These are phyloP conservation scores for Carettochelys insculpta DNA, from an alignment of 2,113 vertebrate species.

Conservation along the genomic window DNA sequence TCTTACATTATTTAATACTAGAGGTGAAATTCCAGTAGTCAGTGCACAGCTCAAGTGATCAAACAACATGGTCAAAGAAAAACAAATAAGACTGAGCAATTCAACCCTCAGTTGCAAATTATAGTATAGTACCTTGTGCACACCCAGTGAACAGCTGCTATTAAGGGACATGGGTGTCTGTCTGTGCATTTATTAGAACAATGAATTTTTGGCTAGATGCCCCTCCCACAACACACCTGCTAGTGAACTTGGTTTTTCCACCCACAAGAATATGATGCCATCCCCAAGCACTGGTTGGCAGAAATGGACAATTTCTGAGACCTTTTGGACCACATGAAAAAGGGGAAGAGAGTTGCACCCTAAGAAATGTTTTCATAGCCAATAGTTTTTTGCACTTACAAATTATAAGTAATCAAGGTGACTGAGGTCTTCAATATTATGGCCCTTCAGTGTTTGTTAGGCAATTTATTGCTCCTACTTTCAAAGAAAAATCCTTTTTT, in stretches of 20 bases:
- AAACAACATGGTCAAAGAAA: not conserved
- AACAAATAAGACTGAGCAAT: not conserved
- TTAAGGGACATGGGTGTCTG: no score
- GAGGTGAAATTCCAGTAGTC: not conserved
- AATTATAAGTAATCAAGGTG: not conserved
- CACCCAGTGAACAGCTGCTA: not conserved
- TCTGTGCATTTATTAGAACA: not conserved
- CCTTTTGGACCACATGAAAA: not conserved
- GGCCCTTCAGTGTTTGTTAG: not conserved
- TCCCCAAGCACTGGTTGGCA: not conserved
- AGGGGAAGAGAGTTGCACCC: not conserved
- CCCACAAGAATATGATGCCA: not conserved
- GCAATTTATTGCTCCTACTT: not conserved
- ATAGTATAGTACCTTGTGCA: no score
- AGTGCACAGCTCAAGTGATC: not conserved
- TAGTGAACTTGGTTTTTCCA: not conserved
- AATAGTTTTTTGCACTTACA: not conserved
- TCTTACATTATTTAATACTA: not conserved
- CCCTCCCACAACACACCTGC: not conserved
- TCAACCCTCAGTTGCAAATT: no score
- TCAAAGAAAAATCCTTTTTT: not conserved
- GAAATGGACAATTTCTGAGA: not conserved
- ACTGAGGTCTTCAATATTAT: not conserved
- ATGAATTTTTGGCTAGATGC: not conserved
- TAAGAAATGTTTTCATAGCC: not conserved